These are phyloP conservation scores for Fopius arisanus DNA, from an alignment of 1,140 invertebrate genomes.

Conservation along the genomic window DNA sequence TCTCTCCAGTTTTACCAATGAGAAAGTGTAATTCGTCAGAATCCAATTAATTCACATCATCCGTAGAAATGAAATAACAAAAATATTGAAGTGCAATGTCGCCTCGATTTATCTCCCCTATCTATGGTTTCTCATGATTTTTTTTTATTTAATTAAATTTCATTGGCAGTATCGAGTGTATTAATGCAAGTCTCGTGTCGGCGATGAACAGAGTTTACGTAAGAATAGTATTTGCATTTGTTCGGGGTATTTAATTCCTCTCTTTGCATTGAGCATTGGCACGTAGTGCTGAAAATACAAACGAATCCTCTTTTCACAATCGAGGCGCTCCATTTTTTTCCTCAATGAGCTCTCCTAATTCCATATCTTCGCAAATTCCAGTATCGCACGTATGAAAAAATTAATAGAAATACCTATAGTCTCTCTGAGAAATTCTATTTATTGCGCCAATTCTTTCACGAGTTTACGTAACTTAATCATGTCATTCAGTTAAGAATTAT, in stretches of 20 bases:
- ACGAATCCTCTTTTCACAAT: constrained; percentile 17
- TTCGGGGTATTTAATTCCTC: not conserved
- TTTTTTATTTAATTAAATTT: not conserved
- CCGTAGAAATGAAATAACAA: not conserved
- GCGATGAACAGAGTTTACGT: not conserved
- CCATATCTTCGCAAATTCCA: not conserved
- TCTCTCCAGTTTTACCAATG: not conserved
- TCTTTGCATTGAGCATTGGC: constrained; percentile 31
- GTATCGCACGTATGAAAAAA: no score
- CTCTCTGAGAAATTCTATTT: no score
- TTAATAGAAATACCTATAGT: no score
- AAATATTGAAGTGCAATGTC: not conserved
- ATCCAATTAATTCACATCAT: not conserved
- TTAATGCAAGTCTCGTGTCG: constrained; percentile 1
- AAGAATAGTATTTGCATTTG: not conserved
- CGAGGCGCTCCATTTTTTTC: not conserved
- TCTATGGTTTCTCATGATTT: not conserved
- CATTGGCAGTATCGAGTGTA: constrained; percentile 14
- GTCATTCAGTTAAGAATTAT: no score
- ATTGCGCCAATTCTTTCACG: no score
- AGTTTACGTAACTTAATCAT: no score
- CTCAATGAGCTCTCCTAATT: not conserved
- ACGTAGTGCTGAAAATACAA: constrained; percentile 32
- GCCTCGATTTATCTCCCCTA: not conserved
- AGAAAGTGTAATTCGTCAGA: not conserved